Evolutionary conservation across 2,797 vertebrate genomes (phyloP).

Genomic region (Lophius americanus): DNA sequence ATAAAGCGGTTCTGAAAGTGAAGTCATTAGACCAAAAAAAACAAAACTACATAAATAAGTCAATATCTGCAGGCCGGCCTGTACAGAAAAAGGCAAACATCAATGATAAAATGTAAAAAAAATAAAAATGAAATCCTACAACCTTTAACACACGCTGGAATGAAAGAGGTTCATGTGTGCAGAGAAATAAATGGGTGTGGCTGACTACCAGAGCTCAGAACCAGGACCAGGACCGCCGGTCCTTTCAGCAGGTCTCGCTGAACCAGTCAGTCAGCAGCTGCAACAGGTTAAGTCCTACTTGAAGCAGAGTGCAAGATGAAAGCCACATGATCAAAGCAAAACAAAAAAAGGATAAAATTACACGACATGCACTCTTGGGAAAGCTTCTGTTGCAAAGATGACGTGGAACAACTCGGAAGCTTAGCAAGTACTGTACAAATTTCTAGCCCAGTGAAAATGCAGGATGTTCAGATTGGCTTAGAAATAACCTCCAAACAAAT

Average conservation of each 20-base stretch:
- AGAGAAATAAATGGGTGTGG: constrained; percentile 20
- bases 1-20: constrained; percentile 36
- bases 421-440: neutral
- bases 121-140: constrained; percentile 34
- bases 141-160: constrained; percentile 65
- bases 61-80: constrained; percentile 85
- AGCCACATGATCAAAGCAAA: constrained; percentile 40
- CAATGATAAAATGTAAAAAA: constrained; percentile 21
- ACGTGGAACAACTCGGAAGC: constrained; percentile 18
- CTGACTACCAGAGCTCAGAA: constrained; percentile 13
- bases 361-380: constrained; percentile 33
- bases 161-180: constrained; percentile 46
- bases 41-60: constrained; percentile 77
- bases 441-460: too few relatives aligned
- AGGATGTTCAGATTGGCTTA: too few relatives aligned
- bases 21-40: constrained; percentile 9
- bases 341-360: neutral
- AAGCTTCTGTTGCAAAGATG: constrained; percentile 24
- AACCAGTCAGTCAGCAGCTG: constrained; percentile 18
- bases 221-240: constrained; percentile 10
- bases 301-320: too few relatives aligned
- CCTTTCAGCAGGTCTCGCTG: constrained; percentile 46
- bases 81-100: constrained; percentile 77
- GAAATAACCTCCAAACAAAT: neutral
- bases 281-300: neutral